These are phyloP conservation scores for Cetonia aurata DNA, from an alignment of 2,888 invertebrate species.

Conservation along the genomic window DNA sequence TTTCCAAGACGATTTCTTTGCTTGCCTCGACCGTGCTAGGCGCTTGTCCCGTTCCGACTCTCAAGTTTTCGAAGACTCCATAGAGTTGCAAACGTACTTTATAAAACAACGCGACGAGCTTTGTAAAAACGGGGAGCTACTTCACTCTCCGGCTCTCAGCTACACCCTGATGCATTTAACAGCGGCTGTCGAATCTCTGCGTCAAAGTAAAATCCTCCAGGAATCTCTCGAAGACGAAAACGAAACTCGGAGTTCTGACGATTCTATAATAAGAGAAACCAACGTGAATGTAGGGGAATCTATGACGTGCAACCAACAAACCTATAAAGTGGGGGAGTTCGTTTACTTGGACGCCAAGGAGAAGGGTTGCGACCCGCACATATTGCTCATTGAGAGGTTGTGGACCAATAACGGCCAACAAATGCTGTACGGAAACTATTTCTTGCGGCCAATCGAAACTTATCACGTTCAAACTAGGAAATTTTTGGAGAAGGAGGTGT, in stretches of 20 bases:
- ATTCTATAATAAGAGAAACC: slow-evolving; percentile 61
- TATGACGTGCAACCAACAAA: slow-evolving; percentile 81
- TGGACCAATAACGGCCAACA: slow-evolving; percentile 88
- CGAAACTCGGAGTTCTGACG: slow-evolving; percentile 70
- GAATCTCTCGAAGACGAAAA: slow-evolving; percentile 85
- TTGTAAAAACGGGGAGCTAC: slow-evolving; percentile 82
- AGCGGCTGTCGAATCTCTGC: slow-evolving; percentile 79
- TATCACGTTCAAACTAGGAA: slow-evolving; percentile 95
- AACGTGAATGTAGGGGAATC: slow-evolving; percentile 67
- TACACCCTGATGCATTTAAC: slow-evolving; percentile 84
- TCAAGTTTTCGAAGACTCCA: slow-evolving; percentile 94
- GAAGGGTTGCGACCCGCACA: slow-evolving; percentile 78
- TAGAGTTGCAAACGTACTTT: slow-evolving; percentile 93
- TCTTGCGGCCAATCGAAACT: slow-evolving; percentile 93
- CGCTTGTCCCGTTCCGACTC: slow-evolving; percentile 92
- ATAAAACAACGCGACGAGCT: slow-evolving; percentile 79
- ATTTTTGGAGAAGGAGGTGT: slow-evolving; percentile 92
- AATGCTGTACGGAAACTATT: slow-evolving; percentile 93
- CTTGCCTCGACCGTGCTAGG: slow-evolving; percentile 91
- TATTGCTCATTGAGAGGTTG: slow-evolving; percentile 89
- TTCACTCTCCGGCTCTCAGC: slow-evolving; percentile 89
- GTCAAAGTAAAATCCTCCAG: slow-evolving; percentile 81
- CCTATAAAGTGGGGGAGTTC: slow-evolving; percentile 89
- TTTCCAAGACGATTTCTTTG: slow-evolving; percentile 97
- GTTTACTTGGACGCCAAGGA: slow-evolving; percentile 84